Percentiles rank a stretch among this genome's conserved stretches.
Evolutionary conservation across 2,113 vertebrate genomes (phyloP).

Genomic region (Semicossyphus pulcher): DNA sequence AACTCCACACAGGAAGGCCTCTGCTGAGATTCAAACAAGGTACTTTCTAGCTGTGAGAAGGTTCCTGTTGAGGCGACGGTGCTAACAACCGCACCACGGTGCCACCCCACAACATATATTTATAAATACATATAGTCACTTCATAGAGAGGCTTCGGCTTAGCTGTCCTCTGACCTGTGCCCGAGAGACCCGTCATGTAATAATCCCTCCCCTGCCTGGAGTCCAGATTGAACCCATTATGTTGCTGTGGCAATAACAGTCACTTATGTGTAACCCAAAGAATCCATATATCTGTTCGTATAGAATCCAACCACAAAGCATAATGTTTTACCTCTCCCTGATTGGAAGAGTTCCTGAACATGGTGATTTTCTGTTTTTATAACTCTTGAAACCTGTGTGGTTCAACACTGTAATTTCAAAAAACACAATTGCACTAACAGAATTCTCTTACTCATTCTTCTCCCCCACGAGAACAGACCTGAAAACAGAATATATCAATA

Average conservation of each 20-base stretch:
- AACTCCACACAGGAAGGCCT: too few species aligned
- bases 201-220: neutral
- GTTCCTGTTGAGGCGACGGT: too few species aligned
- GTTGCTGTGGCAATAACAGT: neutral
- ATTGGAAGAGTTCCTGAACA: neutral
- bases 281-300: neutral
- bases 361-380: slow-evolving; percentile 1
- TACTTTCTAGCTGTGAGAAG: too few species aligned
- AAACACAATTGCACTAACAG: neutral
- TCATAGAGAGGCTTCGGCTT: too few species aligned
- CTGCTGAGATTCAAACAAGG: too few species aligned
- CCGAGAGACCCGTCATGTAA: too few species aligned
- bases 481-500: neutral
- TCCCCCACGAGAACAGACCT: neutral
- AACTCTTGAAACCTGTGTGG: neutral
- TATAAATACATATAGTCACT: too few species aligned
- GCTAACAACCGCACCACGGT: too few species aligned
- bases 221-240: neutral
- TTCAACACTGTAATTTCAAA: neutral
- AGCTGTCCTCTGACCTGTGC: too few species aligned
- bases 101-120: too few species aligned
- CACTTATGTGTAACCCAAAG: neutral
- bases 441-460: neutral
- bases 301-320: neutral
- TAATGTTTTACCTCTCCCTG: neutral